phyloP scores from a whole-genome alignment of 2,797 vertebrate species.

The Parotocinclus haroldoi region DNA sequence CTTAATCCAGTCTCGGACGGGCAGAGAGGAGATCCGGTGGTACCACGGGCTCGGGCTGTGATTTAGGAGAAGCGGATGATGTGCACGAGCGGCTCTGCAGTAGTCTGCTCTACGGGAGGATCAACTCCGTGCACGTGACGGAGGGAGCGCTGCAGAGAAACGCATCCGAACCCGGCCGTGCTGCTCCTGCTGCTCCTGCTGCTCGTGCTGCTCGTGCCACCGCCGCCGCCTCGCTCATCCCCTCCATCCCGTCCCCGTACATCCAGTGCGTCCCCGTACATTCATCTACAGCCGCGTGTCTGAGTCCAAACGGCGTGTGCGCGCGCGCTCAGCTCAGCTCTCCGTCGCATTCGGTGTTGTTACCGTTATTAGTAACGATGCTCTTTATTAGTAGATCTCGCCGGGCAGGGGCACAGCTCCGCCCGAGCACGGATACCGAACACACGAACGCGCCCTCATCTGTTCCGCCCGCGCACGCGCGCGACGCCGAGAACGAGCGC shows the following conservation, averaged over 20 bases:
- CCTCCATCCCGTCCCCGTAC: background rate
- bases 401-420: background rate
- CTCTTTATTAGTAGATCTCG: background rate
- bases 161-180: constrained; percentile 6
- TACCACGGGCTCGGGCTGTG: background rate
- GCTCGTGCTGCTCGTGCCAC: too few species aligned
- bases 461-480: background rate
- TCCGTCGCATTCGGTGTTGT: too few species aligned
- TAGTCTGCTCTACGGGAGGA: background rate
- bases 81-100: constrained; percentile 8
- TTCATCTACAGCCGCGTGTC: background rate
- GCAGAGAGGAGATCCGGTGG: background rate
- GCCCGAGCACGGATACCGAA: too few species aligned
- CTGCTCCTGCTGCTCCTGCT: background rate
- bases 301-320: background rate
- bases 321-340: background rate
- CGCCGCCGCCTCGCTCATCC: background rate
- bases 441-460: background rate
- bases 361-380: too few species aligned
- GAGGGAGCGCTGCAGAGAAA: constrained; percentile 7
- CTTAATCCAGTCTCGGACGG: constrained; percentile 8
- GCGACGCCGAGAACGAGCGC: background rate
- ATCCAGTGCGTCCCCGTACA: background rate
- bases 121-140: too few species aligned
- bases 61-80: constrained; percentile 1